A percentile compares a stretch with the other conserved stretches of the same genome.
These are phyloP conservation scores for Corythornis vintsioides DNA, from an alignment of 2,113 vertebrate genomes.

Conservation along the genomic window DNA sequence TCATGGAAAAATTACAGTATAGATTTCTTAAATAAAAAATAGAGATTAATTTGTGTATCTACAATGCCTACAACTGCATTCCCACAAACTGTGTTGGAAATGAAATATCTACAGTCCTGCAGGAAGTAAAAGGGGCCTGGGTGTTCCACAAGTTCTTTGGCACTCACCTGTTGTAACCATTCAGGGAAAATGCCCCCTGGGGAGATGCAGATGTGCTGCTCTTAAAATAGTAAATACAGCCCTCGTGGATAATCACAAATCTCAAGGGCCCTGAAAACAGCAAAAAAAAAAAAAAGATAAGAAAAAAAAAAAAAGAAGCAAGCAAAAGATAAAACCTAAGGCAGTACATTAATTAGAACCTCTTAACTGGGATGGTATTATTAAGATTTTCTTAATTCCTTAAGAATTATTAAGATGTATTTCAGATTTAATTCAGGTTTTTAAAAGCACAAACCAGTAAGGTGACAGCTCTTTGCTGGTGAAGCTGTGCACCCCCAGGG, in stretches of 20 bases:
- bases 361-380: neutral
- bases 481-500: neutral
- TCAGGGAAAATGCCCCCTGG: constrained; percentile 96
- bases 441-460: neutral
- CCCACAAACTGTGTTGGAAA: neutral
- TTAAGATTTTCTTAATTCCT: neutral
- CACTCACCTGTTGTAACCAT: constrained; percentile 94
- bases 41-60: too few species aligned
- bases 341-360: neutral
- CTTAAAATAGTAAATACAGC: constrained; percentile 97
- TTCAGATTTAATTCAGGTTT: too few species aligned
- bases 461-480: neutral
- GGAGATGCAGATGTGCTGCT: constrained; percentile 91
- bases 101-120: neutral
- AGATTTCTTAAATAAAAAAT: neutral
- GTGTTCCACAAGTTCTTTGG: neutral
- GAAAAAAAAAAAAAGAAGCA: neutral
- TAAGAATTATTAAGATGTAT: too few species aligned
- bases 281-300: neutral
- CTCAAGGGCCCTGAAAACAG: constrained; percentile 88
- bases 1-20: neutral
- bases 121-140: neutral
- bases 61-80: neutral
- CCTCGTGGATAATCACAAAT: constrained; percentile 92
- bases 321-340: neutral